These are phyloP conservation scores for Spodoptera litura DNA, from an alignment of 1,140 invertebrate genomes.

Conservation along the genomic window DNA sequence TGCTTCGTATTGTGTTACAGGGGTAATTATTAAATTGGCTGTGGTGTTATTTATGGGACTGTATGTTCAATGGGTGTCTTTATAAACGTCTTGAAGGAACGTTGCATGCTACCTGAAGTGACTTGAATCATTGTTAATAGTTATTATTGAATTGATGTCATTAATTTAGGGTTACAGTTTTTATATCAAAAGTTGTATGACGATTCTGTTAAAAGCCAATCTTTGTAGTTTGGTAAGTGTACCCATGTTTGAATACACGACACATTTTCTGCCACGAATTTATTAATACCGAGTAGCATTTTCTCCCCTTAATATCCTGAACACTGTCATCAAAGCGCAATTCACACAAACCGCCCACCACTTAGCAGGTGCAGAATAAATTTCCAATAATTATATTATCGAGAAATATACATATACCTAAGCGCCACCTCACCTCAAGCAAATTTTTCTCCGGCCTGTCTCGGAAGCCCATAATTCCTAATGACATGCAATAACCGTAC, in stretches of 20 bases:
- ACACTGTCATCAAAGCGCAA: constrained; percentile 4
- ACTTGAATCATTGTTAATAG: too few relatives aligned
- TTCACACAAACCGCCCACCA: constrained; percentile 59
- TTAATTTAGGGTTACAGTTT: too few relatives aligned
- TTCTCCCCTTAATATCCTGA: background rate
- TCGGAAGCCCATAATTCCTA: constrained; percentile 85
- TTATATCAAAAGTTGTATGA: too few relatives aligned
- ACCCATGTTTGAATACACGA: too few relatives aligned
- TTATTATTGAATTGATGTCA: too few relatives aligned
- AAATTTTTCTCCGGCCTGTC: constrained; percentile 78
- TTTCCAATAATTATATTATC: constrained; percentile 86
- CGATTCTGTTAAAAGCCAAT: too few relatives aligned
- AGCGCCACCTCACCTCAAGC: constrained; percentile 66
- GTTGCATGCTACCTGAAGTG: too few relatives aligned
- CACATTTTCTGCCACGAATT: background rate
- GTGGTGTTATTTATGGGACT: background rate
- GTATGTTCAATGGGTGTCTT: background rate
- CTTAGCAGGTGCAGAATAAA: constrained; percentile 75
- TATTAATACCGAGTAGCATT: background rate
- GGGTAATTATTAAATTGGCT: constrained; percentile 42
- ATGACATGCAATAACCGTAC: constrained; percentile 86
- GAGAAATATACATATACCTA: constrained; percentile 62
- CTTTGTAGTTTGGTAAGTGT: too few relatives aligned
- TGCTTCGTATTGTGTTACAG: constrained; percentile 15
- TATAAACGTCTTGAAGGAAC: too few relatives aligned